Base-by-base conservation (phyloP, 2,888 invertebrate species). In the Tenodera sinensis region DNA sequence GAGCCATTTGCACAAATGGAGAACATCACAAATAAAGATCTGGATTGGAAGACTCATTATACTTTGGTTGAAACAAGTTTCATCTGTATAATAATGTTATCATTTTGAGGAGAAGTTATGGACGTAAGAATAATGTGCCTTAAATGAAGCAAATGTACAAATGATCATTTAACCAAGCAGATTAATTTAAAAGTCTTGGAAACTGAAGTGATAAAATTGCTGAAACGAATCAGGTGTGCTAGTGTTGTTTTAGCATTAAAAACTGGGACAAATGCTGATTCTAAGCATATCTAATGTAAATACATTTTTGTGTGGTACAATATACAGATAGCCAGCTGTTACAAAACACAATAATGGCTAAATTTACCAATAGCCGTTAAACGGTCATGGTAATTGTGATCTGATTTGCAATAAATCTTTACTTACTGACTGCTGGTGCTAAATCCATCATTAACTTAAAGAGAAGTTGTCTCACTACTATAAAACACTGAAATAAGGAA, bases 1-100 rank as follows among this genome's bases (percentile, higher is more conserved):
- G 81, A 83, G 84, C 47, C n/a, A n/a, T 90, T 14, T 90, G 90
- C 54, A 28, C 34, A 8, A 83, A 30, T 30, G 54, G n/a, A n/a
- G 82, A 83, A 42, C 30, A 88, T 81, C 47, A 15, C 54, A 71
- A 71, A 71, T 71, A 20, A 71, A 71, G 54, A 25, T 71, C 54
- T 71, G 25, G 54, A 20, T 71, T 71, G 54, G 20, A 20, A 71
- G 25, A 6, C 54, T 71, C 54, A 71, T 71, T 20, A 71, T 71
- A 71, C 25, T 71, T 71, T 71, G 20, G 25, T 54, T 42, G 42
- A 9, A 71, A 20, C 25, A 71, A 20, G 6, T 4, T 71, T 71
- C 3, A 25, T 71, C 54, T 71, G 54, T 3, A 71, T 25, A 71
- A 14, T 54, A 7, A 6, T 71, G 54, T 71, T 20, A 20, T 15